A percentile compares a stretch with the other conserved stretches of the same genome.
Conservation (phyloP, 2,797 vertebrate genomes). For the Parauchenoglanis punctatus region DNA sequence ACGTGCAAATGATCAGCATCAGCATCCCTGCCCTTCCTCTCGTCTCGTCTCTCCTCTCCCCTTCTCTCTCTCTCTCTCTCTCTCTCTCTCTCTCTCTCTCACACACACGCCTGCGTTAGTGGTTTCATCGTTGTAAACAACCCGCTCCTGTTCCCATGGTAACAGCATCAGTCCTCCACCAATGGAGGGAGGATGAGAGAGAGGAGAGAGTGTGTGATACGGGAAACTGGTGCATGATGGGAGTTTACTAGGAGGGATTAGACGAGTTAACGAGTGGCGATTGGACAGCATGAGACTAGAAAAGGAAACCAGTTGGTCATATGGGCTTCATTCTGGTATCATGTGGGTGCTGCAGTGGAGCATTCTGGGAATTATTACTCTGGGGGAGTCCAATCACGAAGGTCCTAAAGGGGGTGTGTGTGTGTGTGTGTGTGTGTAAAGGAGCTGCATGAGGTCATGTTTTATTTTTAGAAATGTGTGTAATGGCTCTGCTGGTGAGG, state of each 20-base stretch:
- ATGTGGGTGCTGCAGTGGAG: constrained; percentile 58
- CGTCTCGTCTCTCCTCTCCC: constrained; percentile 47
- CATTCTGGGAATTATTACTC: constrained; percentile 63
- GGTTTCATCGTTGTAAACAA: constrained; percentile 71
- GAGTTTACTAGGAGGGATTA: constrained; percentile 19
- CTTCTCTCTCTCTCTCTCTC: constrained; percentile 67
- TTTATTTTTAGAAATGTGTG: constrained; percentile 83
- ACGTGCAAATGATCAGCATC: constrained; percentile 66
- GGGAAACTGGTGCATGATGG: constrained; percentile 19
- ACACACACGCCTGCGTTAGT: constrained; percentile 64
- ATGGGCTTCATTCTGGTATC: constrained; percentile 53
- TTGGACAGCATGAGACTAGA: constrained; percentile 1
- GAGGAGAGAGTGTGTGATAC: constrained; percentile 24
- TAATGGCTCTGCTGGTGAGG: constrained; percentile 75
- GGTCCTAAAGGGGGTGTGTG: constrained; percentile 20
- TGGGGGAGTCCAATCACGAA: constrained; percentile 54
- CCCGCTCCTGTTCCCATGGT: constrained; percentile 82
- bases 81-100: constrained; percentile 64
- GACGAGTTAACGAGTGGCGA: background rate
- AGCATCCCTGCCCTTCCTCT: constrained; percentile 16
- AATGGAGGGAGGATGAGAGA: constrained; percentile 61
- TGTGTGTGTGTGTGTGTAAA: constrained; percentile 60
- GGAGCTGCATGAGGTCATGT: constrained; percentile 77
- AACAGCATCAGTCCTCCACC: constrained; percentile 75
- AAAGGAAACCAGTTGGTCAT: background rate